These are phyloP conservation scores for Cydia splendana DNA, from an alignment of 1,140 invertebrate species.

Conservation along the genomic window DNA sequence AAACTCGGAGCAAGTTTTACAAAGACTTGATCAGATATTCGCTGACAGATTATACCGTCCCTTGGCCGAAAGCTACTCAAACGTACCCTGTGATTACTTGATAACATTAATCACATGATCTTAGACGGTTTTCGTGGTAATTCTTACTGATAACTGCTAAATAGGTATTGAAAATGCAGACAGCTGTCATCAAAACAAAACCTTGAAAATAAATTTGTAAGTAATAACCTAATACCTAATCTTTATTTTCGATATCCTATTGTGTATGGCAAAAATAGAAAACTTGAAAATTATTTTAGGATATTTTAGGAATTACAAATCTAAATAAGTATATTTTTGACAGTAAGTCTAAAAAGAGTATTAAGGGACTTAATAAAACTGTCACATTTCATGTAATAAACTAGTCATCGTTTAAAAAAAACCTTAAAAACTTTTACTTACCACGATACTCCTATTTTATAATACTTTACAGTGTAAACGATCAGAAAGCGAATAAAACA, in stretches of 20 bases:
- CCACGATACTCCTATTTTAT: neutral
- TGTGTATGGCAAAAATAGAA: too few relatives aligned
- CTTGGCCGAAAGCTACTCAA: neutral
- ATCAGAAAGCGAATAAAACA: neutral
- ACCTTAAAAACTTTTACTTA: neutral
- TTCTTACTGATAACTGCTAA: neutral
- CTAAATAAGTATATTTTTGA: too few relatives aligned
- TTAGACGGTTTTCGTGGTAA: neutral
- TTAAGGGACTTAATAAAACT: too few relatives aligned
- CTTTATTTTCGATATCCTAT: too few relatives aligned
- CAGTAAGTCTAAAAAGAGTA: too few relatives aligned
- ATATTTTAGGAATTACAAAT: too few relatives aligned
- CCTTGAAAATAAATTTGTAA: too few relatives aligned
- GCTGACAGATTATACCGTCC: slow-evolving; percentile 54
- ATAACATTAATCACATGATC: neutral
- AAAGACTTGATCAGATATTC: slow-evolving; percentile 39
- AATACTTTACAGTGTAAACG: neutral
- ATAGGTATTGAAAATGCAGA: neutral
- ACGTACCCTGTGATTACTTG: slow-evolving; percentile 1
- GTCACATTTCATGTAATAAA: too few relatives aligned
- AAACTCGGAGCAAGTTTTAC: neutral
- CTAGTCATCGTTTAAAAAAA: too few relatives aligned
- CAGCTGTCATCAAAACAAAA: too few relatives aligned
- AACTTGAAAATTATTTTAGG: too few relatives aligned
- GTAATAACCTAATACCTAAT: too few relatives aligned